These are phyloP conservation scores for Mamestra configurata DNA, from an alignment of 1,140 invertebrate species.

Conservation along the genomic window DNA sequence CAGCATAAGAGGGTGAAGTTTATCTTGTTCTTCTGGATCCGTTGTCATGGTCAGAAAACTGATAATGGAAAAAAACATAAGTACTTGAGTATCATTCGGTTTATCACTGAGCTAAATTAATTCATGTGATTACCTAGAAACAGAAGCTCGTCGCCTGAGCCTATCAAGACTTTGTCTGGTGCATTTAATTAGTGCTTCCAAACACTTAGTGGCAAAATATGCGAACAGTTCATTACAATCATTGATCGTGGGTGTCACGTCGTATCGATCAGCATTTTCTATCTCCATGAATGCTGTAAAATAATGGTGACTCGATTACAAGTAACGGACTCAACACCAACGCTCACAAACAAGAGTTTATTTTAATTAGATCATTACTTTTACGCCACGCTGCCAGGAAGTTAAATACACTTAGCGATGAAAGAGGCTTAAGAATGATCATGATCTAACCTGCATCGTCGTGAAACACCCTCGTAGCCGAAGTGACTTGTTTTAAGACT, in stretches of 20 bases:
- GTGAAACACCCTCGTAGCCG: constrained; percentile 87
- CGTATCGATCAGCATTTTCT: constrained; percentile 89
- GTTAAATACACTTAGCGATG: too few species aligned
- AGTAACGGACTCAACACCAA: background rate
- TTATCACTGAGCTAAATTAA: background rate
- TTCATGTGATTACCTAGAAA: constrained; percentile 82
- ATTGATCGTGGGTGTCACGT: constrained; percentile 89
- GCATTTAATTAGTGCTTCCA: constrained; percentile 91
- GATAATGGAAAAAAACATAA: constrained; percentile 52
- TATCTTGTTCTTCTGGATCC: constrained; percentile 80
- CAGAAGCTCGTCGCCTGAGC: constrained; percentile 89
- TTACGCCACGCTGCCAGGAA: too few species aligned
- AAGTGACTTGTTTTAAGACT: constrained; percentile 88
- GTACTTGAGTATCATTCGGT: background rate
- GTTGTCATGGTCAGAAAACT: constrained; percentile 82
- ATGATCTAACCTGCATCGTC: constrained; percentile 86
- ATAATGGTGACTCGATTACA: background rate
- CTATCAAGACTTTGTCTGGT: constrained; percentile 91
- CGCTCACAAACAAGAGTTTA: too few species aligned
- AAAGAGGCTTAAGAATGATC: too few species aligned
- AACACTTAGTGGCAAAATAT: constrained; percentile 92
- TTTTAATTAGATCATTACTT: too few species aligned
- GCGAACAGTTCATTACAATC: constrained; percentile 93
- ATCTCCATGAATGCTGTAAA: constrained; percentile 89
- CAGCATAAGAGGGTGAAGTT: constrained; percentile 88